Base-by-base conservation (phyloP, 2,888 invertebrate species). In the Caenorhabditis japonica region DNA sequence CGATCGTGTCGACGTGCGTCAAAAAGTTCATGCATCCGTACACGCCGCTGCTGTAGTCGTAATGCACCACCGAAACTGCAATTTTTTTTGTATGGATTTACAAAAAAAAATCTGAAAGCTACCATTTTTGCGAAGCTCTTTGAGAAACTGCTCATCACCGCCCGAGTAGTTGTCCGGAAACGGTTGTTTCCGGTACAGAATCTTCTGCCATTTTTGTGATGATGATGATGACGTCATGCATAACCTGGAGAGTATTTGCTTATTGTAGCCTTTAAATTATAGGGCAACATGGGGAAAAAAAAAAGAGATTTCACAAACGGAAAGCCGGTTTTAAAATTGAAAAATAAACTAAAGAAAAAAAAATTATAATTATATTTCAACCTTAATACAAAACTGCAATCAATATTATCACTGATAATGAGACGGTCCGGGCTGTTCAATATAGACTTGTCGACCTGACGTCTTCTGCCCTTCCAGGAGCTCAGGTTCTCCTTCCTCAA, bases 111-210 rank as follows among this genome's bases (percentile, higher is more conserved):
- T 25, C 27, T 12, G 4, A 25, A 3, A 51, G 51, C 4, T 38
- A 76, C 76, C 68, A 70, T 77, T 77, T 69, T 77, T 56, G 8
- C 91, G 91, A 19, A 97, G 87, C 78, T 95, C 94, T 85, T 93
- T 91, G 1, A 97, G 90, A 88, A 97, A 97, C 46, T 93, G 92
- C 23, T 91, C 90, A 43, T 93, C 92, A 25, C 91, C 91, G 87
- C 95, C 94, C 0, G 95, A 95, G 87, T 95, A 94, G 88, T 96
- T 95, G 88, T 97, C 97, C 0, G 94, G 93, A 75, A 93, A 93
- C 19, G 92, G 92, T 68, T 93, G 92, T 85, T 94, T 93, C 88
- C 93, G 93, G 86, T 95, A 97, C 17, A 97, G 89, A 85, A 94
- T 93, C 89, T 95, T 96, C 80, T 91, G 91, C 95, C 96, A 95